phyloP scores from a whole-genome alignment of 2,888 invertebrate species.

The Pseudococcus longispinus region DNA sequence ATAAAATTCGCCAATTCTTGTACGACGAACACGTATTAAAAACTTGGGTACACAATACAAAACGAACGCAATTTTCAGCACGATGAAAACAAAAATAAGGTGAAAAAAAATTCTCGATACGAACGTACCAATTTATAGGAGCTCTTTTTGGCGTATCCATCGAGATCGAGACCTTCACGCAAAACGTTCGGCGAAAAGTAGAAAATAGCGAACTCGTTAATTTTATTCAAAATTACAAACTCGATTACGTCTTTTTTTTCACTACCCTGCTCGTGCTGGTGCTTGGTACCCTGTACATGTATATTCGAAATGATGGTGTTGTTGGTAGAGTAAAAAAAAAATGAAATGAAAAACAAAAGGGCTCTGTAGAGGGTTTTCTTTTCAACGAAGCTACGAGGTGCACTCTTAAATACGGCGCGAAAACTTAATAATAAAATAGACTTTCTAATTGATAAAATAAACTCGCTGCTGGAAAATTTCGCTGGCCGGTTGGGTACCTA shows the following conservation, averaged over 20 bases:
- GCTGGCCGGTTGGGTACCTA: neutral
- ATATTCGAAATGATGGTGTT: neutral
- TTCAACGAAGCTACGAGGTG: neutral
- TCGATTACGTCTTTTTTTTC: slow-evolving; percentile 3
- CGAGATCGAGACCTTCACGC: neutral
- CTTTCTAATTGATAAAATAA: slow-evolving; percentile 13
- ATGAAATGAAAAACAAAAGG: neutral
- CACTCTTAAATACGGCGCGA: neutral
- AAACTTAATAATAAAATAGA: neutral
- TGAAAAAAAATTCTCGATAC: neutral
- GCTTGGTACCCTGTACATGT: neutral
- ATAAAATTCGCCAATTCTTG: too few relatives aligned
- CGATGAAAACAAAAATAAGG: neutral
- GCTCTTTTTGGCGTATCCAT: neutral
- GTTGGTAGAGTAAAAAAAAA: neutral
- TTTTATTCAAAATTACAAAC: slow-evolving; percentile 26
- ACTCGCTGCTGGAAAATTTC: neutral
- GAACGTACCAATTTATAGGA: neutral
- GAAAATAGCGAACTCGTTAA: neutral
- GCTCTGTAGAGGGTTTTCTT: neutral
- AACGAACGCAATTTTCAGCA: neutral
- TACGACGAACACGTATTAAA: neutral
- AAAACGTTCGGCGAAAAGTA: neutral
- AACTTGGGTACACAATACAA: neutral
- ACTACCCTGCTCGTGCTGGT: neutral